Conservation (phyloP, 2,888 invertebrate species). For the Eupithecia centaureata region DNA sequence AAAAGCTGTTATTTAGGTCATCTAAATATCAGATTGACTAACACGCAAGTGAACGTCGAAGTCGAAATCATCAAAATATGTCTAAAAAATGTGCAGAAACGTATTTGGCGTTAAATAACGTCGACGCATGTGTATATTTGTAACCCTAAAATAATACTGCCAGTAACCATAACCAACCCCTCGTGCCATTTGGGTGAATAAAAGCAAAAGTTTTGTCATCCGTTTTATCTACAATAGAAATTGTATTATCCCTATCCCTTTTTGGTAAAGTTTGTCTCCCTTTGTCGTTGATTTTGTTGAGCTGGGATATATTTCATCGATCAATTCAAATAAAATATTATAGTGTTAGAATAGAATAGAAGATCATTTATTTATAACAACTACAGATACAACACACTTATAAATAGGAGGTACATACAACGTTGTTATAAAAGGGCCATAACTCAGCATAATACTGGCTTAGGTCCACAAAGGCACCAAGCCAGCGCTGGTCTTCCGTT, state of each 20-base stretch:
- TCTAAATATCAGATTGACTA: too few relatives aligned
- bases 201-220: constrained; percentile 55
- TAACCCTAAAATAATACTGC: constrained; percentile 10
- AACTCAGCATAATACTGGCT: too few relatives aligned
- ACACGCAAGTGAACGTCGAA: too few relatives aligned
- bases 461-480: too few relatives aligned
- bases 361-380: too few relatives aligned
- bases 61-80: too few relatives aligned
- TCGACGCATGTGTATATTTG: neutral
- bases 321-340: neutral
- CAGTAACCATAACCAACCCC: constrained; percentile 33
- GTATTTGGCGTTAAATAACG: neutral
- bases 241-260: constrained; percentile 18
- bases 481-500: too few relatives aligned
- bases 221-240: constrained; percentile 35
- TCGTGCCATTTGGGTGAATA: constrained; percentile 33
- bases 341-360: too few relatives aligned
- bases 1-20: too few relatives aligned
- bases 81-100: neutral
- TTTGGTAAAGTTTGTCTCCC: constrained; percentile 19
- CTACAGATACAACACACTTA: too few relatives aligned
- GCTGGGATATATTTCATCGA: neutral
- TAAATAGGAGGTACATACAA: too few relatives aligned
- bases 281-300: constrained; percentile 14
- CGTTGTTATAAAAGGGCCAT: too few relatives aligned